phyloP scores from a whole-genome alignment of 2,113 vertebrate species.

The Tachysurus fulvidraco region DNA sequence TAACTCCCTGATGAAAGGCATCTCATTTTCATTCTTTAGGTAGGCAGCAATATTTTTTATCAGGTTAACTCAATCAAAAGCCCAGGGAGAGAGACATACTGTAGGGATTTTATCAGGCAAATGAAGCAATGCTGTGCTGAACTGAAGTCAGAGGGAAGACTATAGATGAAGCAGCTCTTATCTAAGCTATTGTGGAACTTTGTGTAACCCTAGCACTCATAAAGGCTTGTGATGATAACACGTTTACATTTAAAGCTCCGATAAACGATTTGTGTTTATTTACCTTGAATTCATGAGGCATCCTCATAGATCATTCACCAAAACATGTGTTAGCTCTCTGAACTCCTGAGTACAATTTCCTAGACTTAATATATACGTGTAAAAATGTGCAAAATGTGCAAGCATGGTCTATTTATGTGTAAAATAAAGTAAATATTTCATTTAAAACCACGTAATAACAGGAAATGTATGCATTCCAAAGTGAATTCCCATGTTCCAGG shows the following conservation, averaged over 20 bases:
- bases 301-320: not conserved
- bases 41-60: not conserved
- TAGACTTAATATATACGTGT: not conserved
- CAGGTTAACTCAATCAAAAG: not conserved
- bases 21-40: not conserved
- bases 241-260: not conserved
- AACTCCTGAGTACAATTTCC: not conserved
- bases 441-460: not conserved
- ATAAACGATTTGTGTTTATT: conserved; percentile 7
- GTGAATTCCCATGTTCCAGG: not conserved
- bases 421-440: not conserved
- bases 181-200: not conserved
- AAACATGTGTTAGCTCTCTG: not conserved
- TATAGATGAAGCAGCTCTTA: not conserved
- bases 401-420: not conserved
- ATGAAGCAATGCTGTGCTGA: not conserved
- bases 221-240: not conserved
- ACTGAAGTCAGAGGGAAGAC: not conserved
- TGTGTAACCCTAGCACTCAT: not conserved
- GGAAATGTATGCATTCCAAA: not conserved
- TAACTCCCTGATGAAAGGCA: not conserved
- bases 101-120: conserved; percentile 10
- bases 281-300: not conserved
- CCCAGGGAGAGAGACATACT: not conserved
- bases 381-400: not conserved